phyloP scores from a whole-genome alignment of 2,888 invertebrate species.

The Hoplodrina ambigua region DNA sequence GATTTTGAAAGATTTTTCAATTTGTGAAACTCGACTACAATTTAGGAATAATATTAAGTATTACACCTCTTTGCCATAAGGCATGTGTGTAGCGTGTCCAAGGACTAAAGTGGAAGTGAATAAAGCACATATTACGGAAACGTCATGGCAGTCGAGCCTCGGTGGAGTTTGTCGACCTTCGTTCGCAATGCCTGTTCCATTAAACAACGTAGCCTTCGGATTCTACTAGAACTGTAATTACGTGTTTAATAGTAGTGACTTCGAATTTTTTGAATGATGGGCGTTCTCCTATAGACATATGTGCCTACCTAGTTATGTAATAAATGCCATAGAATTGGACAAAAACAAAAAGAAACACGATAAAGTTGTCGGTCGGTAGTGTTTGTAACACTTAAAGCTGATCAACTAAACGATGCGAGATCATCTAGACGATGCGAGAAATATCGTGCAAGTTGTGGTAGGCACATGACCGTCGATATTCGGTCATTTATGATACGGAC shows the following conservation, averaged over 20 bases:
- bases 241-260: not conserved
- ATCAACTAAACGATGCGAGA: too few relatives aligned
- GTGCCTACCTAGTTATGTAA: too few relatives aligned
- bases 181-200: conserved; percentile 73
- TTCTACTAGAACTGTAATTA: conserved; percentile 63
- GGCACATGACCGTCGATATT: too few relatives aligned
- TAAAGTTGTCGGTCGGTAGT: too few relatives aligned
- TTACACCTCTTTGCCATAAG: conserved; percentile 23
- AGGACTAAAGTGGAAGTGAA: conserved; percentile 70
- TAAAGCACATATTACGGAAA: conserved; percentile 74
- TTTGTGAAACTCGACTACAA: not conserved
- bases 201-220: conserved; percentile 59
- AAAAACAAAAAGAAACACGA: too few relatives aligned
- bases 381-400: too few relatives aligned
- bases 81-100: conserved; percentile 49
- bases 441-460: too few relatives aligned
- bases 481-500: too few relatives aligned
- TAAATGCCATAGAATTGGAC: too few relatives aligned
- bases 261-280: conserved; percentile 10
- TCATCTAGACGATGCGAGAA: too few relatives aligned
- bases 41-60: too few relatives aligned
- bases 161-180: conserved; percentile 81
- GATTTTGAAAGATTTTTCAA: not conserved
- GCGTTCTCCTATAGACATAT: not conserved
- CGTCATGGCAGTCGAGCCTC: conserved; percentile 66